Conservation (phyloP, 53 echinoderm and acorn worm species). For the Henricia sp. region DNA sequence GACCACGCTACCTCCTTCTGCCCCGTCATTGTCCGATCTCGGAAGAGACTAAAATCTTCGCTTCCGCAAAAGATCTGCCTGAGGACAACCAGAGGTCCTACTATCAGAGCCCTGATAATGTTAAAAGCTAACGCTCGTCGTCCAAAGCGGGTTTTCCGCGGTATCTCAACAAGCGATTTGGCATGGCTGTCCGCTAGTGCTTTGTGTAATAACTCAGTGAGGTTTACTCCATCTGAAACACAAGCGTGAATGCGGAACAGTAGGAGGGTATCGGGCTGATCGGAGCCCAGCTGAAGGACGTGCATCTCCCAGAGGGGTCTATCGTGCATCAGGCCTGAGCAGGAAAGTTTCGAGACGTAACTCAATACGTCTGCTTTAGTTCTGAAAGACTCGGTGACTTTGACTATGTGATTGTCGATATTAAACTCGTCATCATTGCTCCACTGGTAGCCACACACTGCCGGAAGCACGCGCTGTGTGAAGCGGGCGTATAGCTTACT, state of each 20-base stretch:
- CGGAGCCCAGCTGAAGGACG: slow-evolving; percentile 31
- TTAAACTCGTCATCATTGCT: slow-evolving; percentile 64
- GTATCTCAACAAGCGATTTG: slow-evolving; percentile 2
- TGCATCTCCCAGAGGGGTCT: slow-evolving; percentile 68
- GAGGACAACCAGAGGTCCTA: slow-evolving; percentile 61
- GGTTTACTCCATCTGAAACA: slow-evolving; percentile 45
- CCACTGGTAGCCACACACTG: slow-evolving; percentile 64
- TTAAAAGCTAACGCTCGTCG: slow-evolving; percentile 62
- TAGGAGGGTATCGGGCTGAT: slow-evolving; percentile 61
- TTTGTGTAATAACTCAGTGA: slow-evolving; percentile 45
- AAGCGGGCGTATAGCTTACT: slow-evolving; percentile 63
- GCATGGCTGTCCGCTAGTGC: slow-evolving; percentile 57
- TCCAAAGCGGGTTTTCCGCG: slow-evolving; percentile 54
- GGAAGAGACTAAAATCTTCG: slow-evolving; percentile 38
- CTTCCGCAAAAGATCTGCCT: slow-evolving; percentile 34
- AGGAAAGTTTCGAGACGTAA: slow-evolving; percentile 52
- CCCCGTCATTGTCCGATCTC: slow-evolving; percentile 21
- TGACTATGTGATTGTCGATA: slow-evolving; percentile 71
- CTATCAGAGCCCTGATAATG: slow-evolving; percentile 55
- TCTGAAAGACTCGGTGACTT: slow-evolving; percentile 49
- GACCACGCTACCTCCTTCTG: slow-evolving; percentile 70
- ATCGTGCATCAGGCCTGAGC: slow-evolving; percentile 14
- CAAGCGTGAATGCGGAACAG: slow-evolving; percentile 66
- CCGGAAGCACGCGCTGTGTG: slow-evolving; percentile 62
- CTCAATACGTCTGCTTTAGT: slow-evolving; percentile 56